Base-by-base conservation (phyloP, 53 echinoderm and acorn worm species). In the Paelopatides confundens region DNA sequence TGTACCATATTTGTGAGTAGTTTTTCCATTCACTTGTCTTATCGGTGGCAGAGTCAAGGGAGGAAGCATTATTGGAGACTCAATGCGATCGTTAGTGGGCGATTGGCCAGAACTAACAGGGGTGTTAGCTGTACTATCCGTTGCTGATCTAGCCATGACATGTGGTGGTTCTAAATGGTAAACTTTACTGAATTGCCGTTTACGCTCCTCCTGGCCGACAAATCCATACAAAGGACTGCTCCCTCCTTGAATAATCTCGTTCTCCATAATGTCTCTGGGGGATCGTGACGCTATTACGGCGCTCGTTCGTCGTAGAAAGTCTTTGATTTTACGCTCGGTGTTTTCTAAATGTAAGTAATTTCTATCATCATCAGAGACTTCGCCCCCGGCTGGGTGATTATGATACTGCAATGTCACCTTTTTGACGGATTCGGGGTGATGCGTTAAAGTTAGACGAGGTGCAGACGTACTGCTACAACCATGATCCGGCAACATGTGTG, bases 291-390 rank as follows among this genome's bases (percentile, higher is more conserved):
- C 92, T 31, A 94, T 85, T 29, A 86, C 94, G 0, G 91, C 91
- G 64, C 94, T 89, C 8, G 96, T 87, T 54, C 93, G 89, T 17
- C 94, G 89, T 27, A 96, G 68, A 81, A 96, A 96, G 35, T 94
- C 93, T 64, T 92, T 90, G 12, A 96, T 95, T 63, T 91, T 84
- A 47, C 52, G 87, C 49, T 96, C 94, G 17, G 96, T 96, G 85
- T 70, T 91, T 63, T 91, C 92, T 65, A 95, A 76, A 40, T 89
- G 69, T 43, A 82, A 78, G 40, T 85, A 84, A 39, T 81, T 81
- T 52, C 54, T 62, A 47, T 32, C 48, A 5, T 67, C 88, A 37
- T 81, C 70, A 7, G 52, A 30, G 49, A 49, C 2, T 3, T 46
- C n/a, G 26, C 62, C 18, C 68, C 30, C 14, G 18, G 30, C 24